Conservation (phyloP, 2,888 invertebrate genomes). For the Rosalia funebris region DNA sequence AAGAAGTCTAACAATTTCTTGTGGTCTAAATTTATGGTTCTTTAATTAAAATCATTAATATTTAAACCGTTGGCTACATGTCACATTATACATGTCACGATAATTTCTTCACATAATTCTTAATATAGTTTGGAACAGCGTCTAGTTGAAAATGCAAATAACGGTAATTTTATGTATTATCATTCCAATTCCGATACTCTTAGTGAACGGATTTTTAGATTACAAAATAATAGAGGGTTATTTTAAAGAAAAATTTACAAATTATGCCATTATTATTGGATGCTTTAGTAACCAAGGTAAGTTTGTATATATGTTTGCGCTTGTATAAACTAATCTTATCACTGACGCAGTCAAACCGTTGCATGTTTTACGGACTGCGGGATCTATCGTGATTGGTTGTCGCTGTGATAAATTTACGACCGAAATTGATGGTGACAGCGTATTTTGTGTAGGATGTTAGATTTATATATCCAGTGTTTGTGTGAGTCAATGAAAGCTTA, state of each 20-base stretch:
- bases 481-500: too few species aligned
- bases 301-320: neutral
- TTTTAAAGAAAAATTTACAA: constrained; percentile 42
- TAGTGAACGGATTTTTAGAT: constrained; percentile 36
- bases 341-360: too few species aligned
- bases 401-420: too few species aligned
- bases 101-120: neutral
- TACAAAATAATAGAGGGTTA: constrained; percentile 39
- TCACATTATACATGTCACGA: neutral
- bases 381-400: too few species aligned
- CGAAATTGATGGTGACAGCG: too few species aligned
- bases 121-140: neutral
- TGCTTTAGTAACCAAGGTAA: constrained; percentile 42
- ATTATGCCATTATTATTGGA: constrained; percentile 40
- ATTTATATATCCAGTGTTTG: too few species aligned
- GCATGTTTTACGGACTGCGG: too few species aligned
- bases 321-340: neutral
- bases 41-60: constrained; percentile 5
- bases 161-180: constrained; percentile 6
- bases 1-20: neutral
- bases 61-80: neutral
- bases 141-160: constrained; percentile 13
- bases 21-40: neutral
- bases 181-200: constrained; percentile 1
- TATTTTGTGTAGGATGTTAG: too few species aligned